Conservation (phyloP, 2,113 vertebrate species). For the Fukomys damarensis region DNA sequence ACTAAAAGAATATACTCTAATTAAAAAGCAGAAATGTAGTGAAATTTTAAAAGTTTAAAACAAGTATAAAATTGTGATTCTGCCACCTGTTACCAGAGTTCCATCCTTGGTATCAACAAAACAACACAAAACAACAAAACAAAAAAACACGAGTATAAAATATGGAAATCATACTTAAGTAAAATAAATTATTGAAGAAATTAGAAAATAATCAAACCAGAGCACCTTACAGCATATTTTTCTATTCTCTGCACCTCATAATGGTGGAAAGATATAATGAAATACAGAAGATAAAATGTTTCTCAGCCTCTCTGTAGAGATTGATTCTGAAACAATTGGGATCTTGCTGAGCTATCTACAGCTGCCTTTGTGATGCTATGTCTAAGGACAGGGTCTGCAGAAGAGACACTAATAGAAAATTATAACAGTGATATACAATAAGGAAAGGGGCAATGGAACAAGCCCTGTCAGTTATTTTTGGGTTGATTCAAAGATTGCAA, state of each 20-base stretch:
- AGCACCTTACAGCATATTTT: neutral
- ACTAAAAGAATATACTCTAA: neutral
- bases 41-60: neutral
- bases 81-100: too few species aligned
- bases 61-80: neutral
- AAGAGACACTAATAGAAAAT: neutral
- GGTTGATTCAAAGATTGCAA: neutral
- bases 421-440: neutral
- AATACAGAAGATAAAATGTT: neutral
- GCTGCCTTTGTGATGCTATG: neutral
- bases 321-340: neutral
- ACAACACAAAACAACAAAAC: too few species aligned
- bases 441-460: neutral
- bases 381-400: neutral
- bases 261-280: neutral
- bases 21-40: neutral
- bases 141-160: neutral
- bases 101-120: too few species aligned
- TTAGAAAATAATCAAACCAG: neutral
- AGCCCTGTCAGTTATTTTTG: neutral
- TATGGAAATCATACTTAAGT: neutral
- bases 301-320: neutral
- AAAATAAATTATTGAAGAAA: constrained; percentile 18
- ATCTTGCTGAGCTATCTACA: neutral
- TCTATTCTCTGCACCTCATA: neutral